These are phyloP conservation scores for Paguma larvata DNA, from an alignment of 2,797 vertebrate genomes.

Conservation along the genomic window DNA sequence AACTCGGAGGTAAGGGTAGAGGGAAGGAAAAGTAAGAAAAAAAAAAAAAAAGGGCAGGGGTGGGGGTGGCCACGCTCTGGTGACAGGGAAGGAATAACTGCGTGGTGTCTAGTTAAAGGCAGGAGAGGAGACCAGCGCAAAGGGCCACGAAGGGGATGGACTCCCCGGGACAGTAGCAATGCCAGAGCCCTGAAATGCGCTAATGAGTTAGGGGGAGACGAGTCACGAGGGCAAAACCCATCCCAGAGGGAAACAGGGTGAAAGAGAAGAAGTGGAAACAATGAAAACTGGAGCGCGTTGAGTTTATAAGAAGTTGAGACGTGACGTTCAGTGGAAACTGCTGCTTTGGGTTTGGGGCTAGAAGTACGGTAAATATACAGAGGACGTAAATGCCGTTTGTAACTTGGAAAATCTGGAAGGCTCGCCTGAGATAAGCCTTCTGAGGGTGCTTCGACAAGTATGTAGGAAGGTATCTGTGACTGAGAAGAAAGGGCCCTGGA, in stretches of 20 bases:
- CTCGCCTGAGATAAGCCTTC: slow-evolving; percentile 31
- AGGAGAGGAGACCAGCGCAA: not conserved
- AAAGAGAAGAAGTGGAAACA: slow-evolving; percentile 64
- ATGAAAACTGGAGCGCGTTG: not conserved
- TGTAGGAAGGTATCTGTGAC: slow-evolving; percentile 36
- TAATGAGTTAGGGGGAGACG: not conserved
- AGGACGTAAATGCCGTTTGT: not conserved
- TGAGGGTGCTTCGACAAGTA: not conserved
- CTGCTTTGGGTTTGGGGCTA: slow-evolving; percentile 47
- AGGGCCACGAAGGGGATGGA: rapidly evolving
- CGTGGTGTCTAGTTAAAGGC: not conserved
- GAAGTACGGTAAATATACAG: slow-evolving; percentile 29
- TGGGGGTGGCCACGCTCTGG: not conserved
- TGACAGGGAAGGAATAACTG: not conserved
- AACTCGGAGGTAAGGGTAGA: rapidly evolving
- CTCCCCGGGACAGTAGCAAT: not conserved
- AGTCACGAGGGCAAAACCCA: slow-evolving; percentile 20
- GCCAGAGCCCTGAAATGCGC: not conserved
- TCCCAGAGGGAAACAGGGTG: not conserved
- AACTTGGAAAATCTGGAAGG: slow-evolving; percentile 58
- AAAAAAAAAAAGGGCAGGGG: not conserved
- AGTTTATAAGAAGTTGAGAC: slow-evolving; percentile 38
- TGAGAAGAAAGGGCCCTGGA: not conserved
- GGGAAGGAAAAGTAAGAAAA: not conserved
- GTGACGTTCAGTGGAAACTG: not conserved